Conservation (phyloP, 1,140 invertebrate species). For the Diorhabda carinulata region DNA sequence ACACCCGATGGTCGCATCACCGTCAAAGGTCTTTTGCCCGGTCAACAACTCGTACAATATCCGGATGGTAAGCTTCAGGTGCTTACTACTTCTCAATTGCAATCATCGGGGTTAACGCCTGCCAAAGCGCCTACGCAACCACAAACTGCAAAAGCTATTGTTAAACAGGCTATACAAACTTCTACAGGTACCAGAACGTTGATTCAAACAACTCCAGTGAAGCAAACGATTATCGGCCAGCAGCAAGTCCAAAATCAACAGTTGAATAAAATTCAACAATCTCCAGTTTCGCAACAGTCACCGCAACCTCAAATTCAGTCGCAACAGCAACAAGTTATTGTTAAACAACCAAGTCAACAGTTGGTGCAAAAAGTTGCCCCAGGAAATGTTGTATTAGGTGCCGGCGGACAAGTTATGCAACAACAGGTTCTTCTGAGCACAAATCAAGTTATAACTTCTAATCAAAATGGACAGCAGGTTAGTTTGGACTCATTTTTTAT, state of each 20-base stretch:
- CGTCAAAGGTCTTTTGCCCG: slow-evolving; percentile 84
- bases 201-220: slow-evolving; percentile 33
- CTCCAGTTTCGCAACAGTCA: slow-evolving; percentile 18
- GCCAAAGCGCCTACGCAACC: slow-evolving; percentile 23
- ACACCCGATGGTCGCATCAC: slow-evolving; percentile 87
- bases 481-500: not conserved
- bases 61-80: slow-evolving; percentile 91
- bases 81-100: slow-evolving; percentile 58
- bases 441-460: slow-evolving; percentile 41
- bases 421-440: slow-evolving; percentile 42
- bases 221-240: slow-evolving; percentile 30
- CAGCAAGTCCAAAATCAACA: slow-evolving; percentile 21
- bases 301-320: slow-evolving; percentile 15
- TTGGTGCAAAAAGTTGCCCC: slow-evolving; percentile 37
- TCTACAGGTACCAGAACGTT: slow-evolving; percentile 40
- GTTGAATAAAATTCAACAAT: slow-evolving; percentile 16
- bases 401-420: slow-evolving; percentile 35
- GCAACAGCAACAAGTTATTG: slow-evolving; percentile 30
- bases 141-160: slow-evolving; percentile 38
- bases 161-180: slow-evolving; percentile 38
- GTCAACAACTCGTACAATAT: slow-evolving; percentile 91
- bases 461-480: slow-evolving; percentile 40
- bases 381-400: slow-evolving; percentile 32
- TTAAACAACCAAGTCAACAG: slow-evolving; percentile 26
- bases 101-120: slow-evolving; percentile 24